phyloP scores from a whole-genome alignment of 2,797 vertebrate species.

The Uromys caudimaculatus region DNA sequence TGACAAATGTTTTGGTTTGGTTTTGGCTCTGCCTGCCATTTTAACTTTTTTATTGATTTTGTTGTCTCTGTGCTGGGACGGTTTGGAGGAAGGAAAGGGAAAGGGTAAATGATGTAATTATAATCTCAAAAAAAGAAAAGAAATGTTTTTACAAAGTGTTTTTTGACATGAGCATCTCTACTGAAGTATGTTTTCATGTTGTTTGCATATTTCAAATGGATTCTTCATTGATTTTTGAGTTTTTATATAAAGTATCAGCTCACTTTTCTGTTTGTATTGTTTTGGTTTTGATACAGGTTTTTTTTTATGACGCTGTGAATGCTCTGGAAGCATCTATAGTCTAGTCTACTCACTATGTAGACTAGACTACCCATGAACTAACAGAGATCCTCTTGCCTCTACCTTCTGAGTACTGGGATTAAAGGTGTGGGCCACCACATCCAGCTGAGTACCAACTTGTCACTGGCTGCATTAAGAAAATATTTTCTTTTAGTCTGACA shows the following conservation, averaged over 20 bases:
- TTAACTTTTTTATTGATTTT: background rate
- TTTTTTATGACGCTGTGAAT: background rate
- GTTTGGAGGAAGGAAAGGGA: background rate
- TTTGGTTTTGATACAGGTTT: background rate
- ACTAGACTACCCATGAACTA: background rate
- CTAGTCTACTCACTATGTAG: background rate
- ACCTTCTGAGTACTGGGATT: background rate
- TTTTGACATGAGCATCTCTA: background rate
- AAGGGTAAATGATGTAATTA: background rate
- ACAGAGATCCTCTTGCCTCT: background rate
- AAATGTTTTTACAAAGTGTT: background rate
- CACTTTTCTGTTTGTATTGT: background rate
- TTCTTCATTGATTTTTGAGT: background rate
- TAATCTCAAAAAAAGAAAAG: background rate
- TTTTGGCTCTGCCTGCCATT: background rate
- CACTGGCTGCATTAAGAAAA: background rate
- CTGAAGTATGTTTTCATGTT: background rate
- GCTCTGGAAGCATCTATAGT: background rate
- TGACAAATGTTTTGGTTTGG: background rate
- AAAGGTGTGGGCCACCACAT: background rate
- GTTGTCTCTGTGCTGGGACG: background rate
- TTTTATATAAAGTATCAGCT: background rate
- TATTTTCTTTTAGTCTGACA: slow-evolving; percentile 29
- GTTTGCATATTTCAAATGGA: background rate
- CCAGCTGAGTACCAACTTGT: background rate